These are phyloP conservation scores for Helobdella robusta DNA, from an alignment of 2,888 invertebrate genomes.

Conservation along the genomic window DNA sequence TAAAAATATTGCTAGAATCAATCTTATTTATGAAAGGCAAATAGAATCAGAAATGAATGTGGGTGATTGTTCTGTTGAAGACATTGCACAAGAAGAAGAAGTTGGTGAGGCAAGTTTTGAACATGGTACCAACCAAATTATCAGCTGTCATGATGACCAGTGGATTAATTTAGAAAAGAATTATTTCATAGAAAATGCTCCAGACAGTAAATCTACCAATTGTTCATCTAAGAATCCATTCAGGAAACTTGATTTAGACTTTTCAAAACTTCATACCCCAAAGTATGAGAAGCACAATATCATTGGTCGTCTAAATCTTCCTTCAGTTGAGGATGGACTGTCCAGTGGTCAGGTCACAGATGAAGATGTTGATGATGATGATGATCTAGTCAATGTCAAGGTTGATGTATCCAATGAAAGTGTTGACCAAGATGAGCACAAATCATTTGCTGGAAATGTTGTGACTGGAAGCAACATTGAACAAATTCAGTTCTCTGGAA, in stretches of 20 bases:
- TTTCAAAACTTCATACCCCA: background rate
- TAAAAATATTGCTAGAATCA: constrained; percentile 21
- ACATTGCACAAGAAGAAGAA: background rate
- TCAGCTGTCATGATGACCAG: no score
- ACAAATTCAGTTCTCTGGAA: no score
- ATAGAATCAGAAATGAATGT: constrained; percentile 22
- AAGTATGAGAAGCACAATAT: background rate
- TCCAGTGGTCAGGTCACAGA: constrained; percentile 88
- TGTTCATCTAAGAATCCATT: no score
- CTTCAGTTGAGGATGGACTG: constrained; percentile 82
- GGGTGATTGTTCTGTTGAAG: background rate
- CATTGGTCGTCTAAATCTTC: constrained; percentile 52
- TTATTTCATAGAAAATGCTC: no score
- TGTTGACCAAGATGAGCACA: constrained; percentile 53
- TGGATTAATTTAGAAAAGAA: no score
- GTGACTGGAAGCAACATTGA: no score
- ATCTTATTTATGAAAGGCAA: constrained; percentile 16
- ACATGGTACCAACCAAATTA: no score
- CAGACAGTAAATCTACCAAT: no score
- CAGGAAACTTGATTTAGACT: background rate
- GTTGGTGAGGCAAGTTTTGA: background rate
- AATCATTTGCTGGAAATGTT: background rate
- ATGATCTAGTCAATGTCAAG: background rate
- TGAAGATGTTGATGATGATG: constrained; percentile 56
- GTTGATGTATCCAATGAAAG: constrained; percentile 54